Conservation (phyloP, 2,113 vertebrate genomes). For the Synchiropus splendidus region DNA sequence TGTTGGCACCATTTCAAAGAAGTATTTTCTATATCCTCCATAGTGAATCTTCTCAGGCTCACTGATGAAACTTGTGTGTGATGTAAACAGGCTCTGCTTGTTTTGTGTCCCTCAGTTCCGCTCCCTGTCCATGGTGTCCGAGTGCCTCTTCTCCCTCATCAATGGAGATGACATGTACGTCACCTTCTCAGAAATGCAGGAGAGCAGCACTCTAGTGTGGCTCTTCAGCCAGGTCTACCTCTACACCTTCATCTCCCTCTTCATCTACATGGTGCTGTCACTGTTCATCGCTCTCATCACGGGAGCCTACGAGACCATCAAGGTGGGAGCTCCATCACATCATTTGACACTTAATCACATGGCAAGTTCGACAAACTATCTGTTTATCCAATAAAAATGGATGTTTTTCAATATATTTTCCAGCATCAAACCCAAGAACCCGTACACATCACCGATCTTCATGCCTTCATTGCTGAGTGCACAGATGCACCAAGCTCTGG, state of each 20-base stretch:
- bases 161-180: conserved; percentile 73
- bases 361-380: too few species aligned
- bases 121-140: conserved; percentile 86
- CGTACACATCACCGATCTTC: conserved; percentile 73
- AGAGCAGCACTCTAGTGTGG: conserved; percentile 63
- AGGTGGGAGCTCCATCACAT: conserved; percentile 61
- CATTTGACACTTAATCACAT: too few species aligned
- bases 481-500: conserved; percentile 79
- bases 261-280: conserved; percentile 97
- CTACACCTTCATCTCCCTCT: conserved; percentile 93
- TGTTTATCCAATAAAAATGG: too few species aligned
- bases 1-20: too few species aligned
- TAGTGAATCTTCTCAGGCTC: too few species aligned
- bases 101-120: conserved; percentile 79
- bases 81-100: too few species aligned
- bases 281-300: conserved; percentile 97
- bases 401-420: background rate
- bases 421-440: conserved; percentile 80
- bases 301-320: conserved; percentile 88
- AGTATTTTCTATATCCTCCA: too few species aligned
- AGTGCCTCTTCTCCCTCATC: conserved; percentile 82
- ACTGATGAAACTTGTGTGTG: too few species aligned
- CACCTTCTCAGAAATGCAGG: conserved; percentile 64
- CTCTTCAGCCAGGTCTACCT: conserved; percentile 84
- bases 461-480: conserved; percentile 83